A percentile compares a stretch with the other conserved stretches of the same genome.
Conservation (phyloP, 2,888 invertebrate genomes). For the Tenthredo distinguenda region DNA sequence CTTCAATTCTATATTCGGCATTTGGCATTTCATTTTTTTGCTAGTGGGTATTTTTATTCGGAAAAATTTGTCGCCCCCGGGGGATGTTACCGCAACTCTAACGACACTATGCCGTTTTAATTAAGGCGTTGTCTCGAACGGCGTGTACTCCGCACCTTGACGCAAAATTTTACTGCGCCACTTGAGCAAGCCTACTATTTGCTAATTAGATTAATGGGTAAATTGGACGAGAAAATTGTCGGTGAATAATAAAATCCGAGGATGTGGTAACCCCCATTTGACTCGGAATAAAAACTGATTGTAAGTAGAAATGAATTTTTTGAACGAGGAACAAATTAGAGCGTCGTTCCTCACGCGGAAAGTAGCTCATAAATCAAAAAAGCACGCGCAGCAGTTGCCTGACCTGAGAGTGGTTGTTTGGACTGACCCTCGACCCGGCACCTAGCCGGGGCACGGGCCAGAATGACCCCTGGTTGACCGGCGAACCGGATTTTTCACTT, state of each 20-base stretch:
- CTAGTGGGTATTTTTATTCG: neutral
- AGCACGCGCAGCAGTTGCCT: constrained; percentile 69
- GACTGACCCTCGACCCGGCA: constrained; percentile 74
- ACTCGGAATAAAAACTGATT: neutral
- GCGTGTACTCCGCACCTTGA: constrained; percentile 1
- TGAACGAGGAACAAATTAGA: constrained; percentile 29
- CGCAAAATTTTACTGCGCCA: neutral
- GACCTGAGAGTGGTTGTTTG: constrained; percentile 76
- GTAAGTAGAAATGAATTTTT: neutral
- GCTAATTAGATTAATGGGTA: neutral
- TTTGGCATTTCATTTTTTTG: no score
- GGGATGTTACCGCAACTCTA: neutral
- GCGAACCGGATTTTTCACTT: constrained; percentile 68
- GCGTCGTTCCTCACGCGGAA: constrained; percentile 53
- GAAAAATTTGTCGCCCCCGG: neutral
- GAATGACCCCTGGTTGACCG: constrained; percentile 64
- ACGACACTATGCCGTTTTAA: constrained; percentile 8
- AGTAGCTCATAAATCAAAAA: constrained; percentile 75
- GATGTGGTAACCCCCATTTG: neutral
- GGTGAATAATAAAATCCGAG: neutral
- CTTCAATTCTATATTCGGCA: no score
- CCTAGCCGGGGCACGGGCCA: constrained; percentile 63
- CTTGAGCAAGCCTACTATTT: neutral
- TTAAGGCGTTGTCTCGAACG: constrained; percentile 22
- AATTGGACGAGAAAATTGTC: neutral